These are phyloP conservation scores for Frankliniella fusca DNA, from an alignment of 2,888 invertebrate genomes.

Conservation along the genomic window DNA sequence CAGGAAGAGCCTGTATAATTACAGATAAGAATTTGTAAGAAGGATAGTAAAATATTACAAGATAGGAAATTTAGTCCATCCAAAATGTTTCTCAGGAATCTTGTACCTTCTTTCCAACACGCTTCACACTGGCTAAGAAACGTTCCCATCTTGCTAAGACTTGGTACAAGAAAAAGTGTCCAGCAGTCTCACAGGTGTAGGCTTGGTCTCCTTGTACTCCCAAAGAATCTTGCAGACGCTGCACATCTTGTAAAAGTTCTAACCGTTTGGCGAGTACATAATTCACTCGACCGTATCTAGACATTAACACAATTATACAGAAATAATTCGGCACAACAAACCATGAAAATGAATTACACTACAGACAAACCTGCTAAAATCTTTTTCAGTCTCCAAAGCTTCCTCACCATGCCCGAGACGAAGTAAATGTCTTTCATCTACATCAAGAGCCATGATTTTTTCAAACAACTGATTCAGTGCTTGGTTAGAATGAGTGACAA, in stretches of 20 bases:
- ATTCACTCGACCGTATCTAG: slow-evolving; percentile 93
- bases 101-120: slow-evolving; percentile 49
- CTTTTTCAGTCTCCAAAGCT: slow-evolving; percentile 96
- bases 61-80: slow-evolving; percentile 22
- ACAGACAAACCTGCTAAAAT: slow-evolving; percentile 73
- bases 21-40: slow-evolving; percentile 37
- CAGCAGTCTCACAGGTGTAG: slow-evolving; percentile 97
- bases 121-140: slow-evolving; percentile 63
- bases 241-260: slow-evolving; percentile 82
- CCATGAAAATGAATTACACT: slow-evolving; percentile 24
- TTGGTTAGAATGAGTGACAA: slow-evolving; percentile 99
- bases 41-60: slow-evolving; percentile 15
- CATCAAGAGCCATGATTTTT: slow-evolving; percentile 95
- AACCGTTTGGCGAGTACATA: slow-evolving; percentile 92
- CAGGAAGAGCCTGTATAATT: slow-evolving; percentile 43
- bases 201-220: slow-evolving; percentile 83
- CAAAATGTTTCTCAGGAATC: slow-evolving; percentile 39
- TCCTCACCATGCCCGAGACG: slow-evolving; percentile 99
- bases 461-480: slow-evolving; percentile 98
- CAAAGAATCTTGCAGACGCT: slow-evolving; percentile 79
- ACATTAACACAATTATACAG: slow-evolving; percentile 30
- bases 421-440: slow-evolving; percentile 93
- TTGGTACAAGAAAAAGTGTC: slow-evolving; percentile 95
- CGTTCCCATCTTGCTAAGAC: slow-evolving; percentile 88
- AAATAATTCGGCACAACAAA: neutral